These are phyloP conservation scores for Pediacus dermestoides DNA, from an alignment of 2,888 invertebrate species.

Conservation along the genomic window DNA sequence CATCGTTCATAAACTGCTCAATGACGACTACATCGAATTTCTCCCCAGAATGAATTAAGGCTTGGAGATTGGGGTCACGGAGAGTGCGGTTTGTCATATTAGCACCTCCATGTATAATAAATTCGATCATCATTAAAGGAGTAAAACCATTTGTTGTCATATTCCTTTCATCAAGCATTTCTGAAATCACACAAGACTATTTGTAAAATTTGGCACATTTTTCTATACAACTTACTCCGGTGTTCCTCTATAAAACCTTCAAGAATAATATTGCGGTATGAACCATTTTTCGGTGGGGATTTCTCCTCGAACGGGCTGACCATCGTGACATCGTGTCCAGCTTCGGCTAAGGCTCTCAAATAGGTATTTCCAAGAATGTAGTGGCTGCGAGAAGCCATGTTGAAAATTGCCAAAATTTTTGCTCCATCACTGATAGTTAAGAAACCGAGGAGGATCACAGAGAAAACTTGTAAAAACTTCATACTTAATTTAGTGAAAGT, in stretches of 20 bases:
- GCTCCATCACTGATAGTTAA: constrained; percentile 9
- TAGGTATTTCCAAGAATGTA: constrained; percentile 20
- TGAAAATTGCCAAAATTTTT: constrained; percentile 22
- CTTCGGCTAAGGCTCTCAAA: constrained; percentile 19
- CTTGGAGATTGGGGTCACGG: constrained; percentile 34
- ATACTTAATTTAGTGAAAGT: no score
- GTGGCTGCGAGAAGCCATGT: constrained; percentile 19
- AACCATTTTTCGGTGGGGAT: constrained; percentile 11
- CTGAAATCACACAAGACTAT: no score
- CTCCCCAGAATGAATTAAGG: constrained; percentile 38
- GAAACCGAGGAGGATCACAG: no score
- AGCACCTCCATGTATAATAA: no score
- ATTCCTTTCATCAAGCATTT: no score
- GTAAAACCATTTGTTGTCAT: no score
- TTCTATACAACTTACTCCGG: constrained; percentile 10
- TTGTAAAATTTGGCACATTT: no score
- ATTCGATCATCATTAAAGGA: no score
- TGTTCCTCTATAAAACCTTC: constrained; percentile 13
- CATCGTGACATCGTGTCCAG: constrained; percentile 23
- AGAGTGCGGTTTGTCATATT: no score
- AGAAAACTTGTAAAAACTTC: no score
- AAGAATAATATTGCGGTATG: constrained; percentile 15
- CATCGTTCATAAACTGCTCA: constrained; percentile 53
- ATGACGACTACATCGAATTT: constrained; percentile 48
- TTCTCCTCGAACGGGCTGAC: constrained; percentile 14